Percentiles rank a stretch among this genome's conserved stretches.
Conservation (phyloP, 1,140 invertebrate genomes). For the Pteromalus puparum region DNA sequence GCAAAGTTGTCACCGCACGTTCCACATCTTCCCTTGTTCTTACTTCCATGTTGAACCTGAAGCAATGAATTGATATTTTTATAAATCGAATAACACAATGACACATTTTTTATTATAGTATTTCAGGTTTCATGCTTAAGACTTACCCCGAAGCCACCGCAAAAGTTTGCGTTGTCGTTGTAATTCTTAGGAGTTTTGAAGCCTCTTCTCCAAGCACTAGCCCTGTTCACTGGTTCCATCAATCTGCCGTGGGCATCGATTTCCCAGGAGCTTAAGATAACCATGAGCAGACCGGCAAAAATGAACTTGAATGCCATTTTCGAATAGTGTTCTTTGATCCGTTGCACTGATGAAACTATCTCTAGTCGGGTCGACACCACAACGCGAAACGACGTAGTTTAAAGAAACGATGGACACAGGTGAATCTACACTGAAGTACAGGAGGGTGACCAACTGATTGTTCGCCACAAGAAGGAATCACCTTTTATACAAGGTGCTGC, state of each 20-base stretch:
- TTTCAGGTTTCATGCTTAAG: conserved; percentile 33
- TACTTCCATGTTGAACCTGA: conserved; percentile 65
- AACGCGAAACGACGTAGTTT: not conserved
- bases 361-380: not conserved
- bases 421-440: not conserved
- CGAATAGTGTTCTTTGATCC: not conserved
- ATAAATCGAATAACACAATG: not conserved
- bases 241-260: conserved; percentile 80
- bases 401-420: not conserved
- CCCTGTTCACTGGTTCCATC: conserved; percentile 81
- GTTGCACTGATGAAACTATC: too few relatives aligned
- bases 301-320: conserved; percentile 15
- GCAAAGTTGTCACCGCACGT: conserved; percentile 77
- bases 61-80: not conserved
- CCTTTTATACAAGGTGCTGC: not conserved
- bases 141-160: conserved; percentile 76
- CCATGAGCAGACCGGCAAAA: not conserved
- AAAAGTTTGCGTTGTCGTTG: conserved; percentile 81
- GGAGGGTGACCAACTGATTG: not conserved
- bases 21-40: conserved; percentile 77
- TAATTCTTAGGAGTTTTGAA: conserved; percentile 84
- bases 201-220: conserved; percentile 83
- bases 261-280: not conserved
- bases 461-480: not conserved
- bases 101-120: not conserved